phyloP scores from a whole-genome alignment of 2,113 vertebrate genomes.

The Sclerurus mexicanus region DNA sequence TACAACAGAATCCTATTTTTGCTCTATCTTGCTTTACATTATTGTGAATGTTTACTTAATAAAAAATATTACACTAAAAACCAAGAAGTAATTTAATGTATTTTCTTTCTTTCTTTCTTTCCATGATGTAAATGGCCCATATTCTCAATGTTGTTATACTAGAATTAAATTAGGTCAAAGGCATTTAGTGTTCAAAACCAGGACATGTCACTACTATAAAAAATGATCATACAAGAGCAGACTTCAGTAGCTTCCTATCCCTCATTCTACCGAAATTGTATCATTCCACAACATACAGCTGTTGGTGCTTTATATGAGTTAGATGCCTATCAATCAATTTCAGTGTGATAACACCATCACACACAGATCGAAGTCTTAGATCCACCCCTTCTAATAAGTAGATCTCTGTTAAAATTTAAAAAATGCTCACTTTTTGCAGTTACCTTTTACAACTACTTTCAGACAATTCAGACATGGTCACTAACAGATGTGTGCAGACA shows the following conservation, averaged over 20 bases:
- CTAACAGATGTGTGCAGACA: fast-evolving
- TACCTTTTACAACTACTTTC: background rate
- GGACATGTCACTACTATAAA: background rate
- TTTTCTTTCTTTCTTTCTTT: background rate
- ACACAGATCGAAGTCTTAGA: background rate
- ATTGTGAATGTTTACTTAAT: background rate
- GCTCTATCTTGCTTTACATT: background rate
- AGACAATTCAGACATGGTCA: background rate
- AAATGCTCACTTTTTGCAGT: background rate
- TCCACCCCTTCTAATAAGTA: background rate
- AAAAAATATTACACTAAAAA: background rate
- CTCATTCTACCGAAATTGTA: background rate
- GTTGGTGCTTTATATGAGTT: background rate
- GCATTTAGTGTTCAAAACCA: background rate
- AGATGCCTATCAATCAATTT: fast-evolving
- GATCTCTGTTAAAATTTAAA: background rate
- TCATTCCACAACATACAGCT: background rate
- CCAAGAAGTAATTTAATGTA: background rate
- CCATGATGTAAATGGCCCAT: background rate
- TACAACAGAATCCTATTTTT: background rate
- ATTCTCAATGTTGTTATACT: background rate
- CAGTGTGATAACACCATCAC: background rate
- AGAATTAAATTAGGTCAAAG: background rate
- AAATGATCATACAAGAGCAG: background rate
- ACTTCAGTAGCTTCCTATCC: background rate